These are phyloP conservation scores for Dolichomitus sp. DNA, from an alignment of 2,888 invertebrate species.

Conservation along the genomic window DNA sequence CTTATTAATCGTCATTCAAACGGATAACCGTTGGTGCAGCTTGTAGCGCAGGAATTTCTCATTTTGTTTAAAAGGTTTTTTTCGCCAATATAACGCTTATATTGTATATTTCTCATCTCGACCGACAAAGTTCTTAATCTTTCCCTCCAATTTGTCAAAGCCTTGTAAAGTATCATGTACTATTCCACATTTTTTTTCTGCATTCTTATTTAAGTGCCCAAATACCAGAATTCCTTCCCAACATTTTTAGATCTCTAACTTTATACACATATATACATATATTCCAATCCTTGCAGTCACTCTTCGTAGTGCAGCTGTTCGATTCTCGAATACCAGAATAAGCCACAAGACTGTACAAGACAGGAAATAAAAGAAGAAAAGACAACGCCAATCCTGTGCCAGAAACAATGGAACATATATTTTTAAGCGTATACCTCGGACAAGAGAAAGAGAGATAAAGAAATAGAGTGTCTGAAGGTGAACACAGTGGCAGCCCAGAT, in stretches of 20 bases:
- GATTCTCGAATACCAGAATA: conserved; percentile 28
- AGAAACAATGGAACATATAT: conserved; percentile 45
- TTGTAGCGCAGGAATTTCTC: too few relatives aligned
- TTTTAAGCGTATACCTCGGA: conserved; percentile 8
- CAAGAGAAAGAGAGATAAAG: neutral
- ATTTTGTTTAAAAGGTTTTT: too few relatives aligned
- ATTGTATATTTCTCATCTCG: too few relatives aligned
- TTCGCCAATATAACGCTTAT: too few relatives aligned
- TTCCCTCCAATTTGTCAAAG: too few relatives aligned
- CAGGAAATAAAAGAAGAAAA: neutral
- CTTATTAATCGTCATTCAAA: too few relatives aligned
- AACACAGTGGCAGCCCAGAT: conserved; percentile 38
- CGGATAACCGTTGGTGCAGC: too few relatives aligned
- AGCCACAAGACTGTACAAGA: conserved; percentile 24
- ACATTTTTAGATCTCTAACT: neutral
- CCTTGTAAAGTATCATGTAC: too few relatives aligned
- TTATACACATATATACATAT: neutral
- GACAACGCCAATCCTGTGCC: neutral
- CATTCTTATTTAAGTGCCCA: neutral
- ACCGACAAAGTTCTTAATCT: too few relatives aligned
- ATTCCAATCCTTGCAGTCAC: conserved; percentile 17
- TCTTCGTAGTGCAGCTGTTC: conserved; percentile 30
- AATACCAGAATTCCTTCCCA: neutral
- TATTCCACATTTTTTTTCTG: neutral
- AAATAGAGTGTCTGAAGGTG: neutral